Percentiles rank a stretch among this genome's conserved stretches.
Evolutionary conservation across 2,113 vertebrate genomes (phyloP).

Genomic region (Panurus biarmicus): DNA sequence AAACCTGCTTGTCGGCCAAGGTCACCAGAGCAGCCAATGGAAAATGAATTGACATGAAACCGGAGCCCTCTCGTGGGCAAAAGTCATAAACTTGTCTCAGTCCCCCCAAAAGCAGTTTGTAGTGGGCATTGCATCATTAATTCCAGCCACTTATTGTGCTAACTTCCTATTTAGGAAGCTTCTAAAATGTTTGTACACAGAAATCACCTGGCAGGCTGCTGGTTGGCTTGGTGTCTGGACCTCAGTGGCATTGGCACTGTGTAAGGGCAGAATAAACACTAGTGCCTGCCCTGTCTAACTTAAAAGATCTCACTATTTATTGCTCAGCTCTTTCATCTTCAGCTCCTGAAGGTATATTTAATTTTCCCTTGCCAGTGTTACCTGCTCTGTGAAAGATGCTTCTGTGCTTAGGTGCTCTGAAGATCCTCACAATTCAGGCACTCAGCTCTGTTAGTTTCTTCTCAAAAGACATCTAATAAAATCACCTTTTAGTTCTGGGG

Average conservation of each 20-base stretch:
- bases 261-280: not conserved
- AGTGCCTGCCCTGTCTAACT: fast-evolving
- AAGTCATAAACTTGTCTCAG: not conserved
- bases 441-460: not conserved
- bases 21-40: fast-evolving
- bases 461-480: not conserved
- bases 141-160: not conserved
- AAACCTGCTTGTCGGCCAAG: fast-evolving
- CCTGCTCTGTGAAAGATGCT: not conserved
- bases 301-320: not conserved
- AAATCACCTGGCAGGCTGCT: not conserved
- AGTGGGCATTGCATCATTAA: not conserved
- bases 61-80: fast-evolving
- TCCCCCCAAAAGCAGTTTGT: not conserved
- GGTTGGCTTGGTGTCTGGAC: fast-evolving
- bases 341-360: not conserved
- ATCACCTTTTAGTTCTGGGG: not conserved
- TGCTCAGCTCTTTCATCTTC: not conserved
- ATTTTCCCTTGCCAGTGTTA: not conserved
- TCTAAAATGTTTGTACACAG: not conserved
- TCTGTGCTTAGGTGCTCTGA: not conserved
- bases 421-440: not conserved
- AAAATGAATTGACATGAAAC: fast-evolving
- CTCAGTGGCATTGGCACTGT: fast-evolving
- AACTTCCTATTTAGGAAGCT: not conserved